These are phyloP conservation scores for Heliconius ismenius DNA, from an alignment of 2,888 invertebrate species.

Conservation along the genomic window DNA sequence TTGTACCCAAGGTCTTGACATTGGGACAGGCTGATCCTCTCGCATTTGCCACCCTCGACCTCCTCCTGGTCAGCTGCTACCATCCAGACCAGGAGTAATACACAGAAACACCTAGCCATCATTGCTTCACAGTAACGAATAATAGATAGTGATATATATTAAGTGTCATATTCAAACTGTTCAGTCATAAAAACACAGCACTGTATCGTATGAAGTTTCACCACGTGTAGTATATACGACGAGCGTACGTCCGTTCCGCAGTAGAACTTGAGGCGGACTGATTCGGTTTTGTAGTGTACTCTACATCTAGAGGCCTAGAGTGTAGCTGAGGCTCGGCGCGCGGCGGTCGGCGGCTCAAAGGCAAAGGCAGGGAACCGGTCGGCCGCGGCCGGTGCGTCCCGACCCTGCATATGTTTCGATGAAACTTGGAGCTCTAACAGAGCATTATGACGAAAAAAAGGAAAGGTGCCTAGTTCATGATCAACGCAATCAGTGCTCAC, in stretches of 20 bases:
- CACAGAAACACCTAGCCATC: constrained; percentile 73
- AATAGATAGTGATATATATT: constrained; percentile 52
- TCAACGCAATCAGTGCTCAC: constrained; percentile 79
- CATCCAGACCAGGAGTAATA: constrained; percentile 62
- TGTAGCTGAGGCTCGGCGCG: constrained; percentile 29
- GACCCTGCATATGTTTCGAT: constrained; percentile 77
- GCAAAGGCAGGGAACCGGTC: constrained; percentile 75
- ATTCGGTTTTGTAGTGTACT: constrained; percentile 53
- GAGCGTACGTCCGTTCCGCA: constrained; percentile 53
- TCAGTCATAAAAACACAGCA: constrained; percentile 67
- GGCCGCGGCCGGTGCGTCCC: constrained; percentile 60
- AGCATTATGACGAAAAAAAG: constrained; percentile 73
- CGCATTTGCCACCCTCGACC: constrained; percentile 84
- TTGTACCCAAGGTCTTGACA: constrained; percentile 93
- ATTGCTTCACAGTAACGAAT: constrained; percentile 56
- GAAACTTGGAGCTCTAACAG: constrained; percentile 76
- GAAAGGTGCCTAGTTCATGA: constrained; percentile 78
- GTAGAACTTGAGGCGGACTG: constrained; percentile 64
- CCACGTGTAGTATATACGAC: constrained; percentile 13
- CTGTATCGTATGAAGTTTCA: constrained; percentile 60
- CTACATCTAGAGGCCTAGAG: too few relatives aligned
- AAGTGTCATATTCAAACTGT: constrained; percentile 62
- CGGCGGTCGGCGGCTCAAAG: constrained; percentile 59
- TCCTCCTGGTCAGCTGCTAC: constrained; percentile 73
- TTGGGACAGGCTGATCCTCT: constrained; percentile 88